A percentile compares a stretch with the other conserved stretches of the same genome.
Evolutionary conservation across 2,113 vertebrate species (phyloP).

Genomic region (Calyptommatus sinebrachiatus): DNA sequence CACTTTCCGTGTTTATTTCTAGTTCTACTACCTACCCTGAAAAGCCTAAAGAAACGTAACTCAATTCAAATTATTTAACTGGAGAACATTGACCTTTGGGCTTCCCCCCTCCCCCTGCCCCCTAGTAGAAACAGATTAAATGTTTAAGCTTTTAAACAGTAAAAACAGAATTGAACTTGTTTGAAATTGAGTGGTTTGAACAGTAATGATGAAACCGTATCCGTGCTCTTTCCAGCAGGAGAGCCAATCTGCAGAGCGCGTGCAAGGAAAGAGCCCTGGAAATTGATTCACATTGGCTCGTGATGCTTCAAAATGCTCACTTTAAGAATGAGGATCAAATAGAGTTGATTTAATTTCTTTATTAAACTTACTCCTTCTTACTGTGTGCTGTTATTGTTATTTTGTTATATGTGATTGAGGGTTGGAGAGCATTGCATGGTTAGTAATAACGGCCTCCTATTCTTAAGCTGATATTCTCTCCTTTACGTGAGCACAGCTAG

Average conservation of each 20-base stretch:
- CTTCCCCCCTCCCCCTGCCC: slow-evolving; percentile 20
- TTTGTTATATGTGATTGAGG: slow-evolving; percentile 53
- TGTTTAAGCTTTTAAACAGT: slow-evolving; percentile 56
- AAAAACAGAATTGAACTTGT: slow-evolving; percentile 47
- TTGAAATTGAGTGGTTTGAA: slow-evolving; percentile 56
- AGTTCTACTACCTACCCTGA: slow-evolving; percentile 50
- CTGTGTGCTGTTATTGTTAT: slow-evolving; percentile 35
- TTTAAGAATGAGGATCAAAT: slow-evolving; percentile 59
- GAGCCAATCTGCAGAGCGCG: slow-evolving; percentile 33
- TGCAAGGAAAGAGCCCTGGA: slow-evolving; percentile 25
- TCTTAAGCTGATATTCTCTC: slow-evolving; percentile 17
- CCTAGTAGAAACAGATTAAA: slow-evolving; percentile 54
- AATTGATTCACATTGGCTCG: slow-evolving; percentile 54
- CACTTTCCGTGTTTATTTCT: slow-evolving; percentile 63
- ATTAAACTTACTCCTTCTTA: slow-evolving; percentile 38
- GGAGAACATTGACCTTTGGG: slow-evolving; percentile 44
- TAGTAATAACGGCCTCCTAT: slow-evolving; percentile 33
- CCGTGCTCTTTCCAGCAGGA: slow-evolving; percentile 55
- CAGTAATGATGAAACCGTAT: slow-evolving; percentile 47
- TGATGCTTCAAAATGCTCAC: slow-evolving; percentile 43
- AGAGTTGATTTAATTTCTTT: slow-evolving; percentile 49
- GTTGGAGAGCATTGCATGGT: slow-evolving; percentile 41
- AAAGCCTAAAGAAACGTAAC: slow-evolving; percentile 57
- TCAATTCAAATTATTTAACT: slow-evolving; percentile 48
- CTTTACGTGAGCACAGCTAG: neutral